Evolutionary conservation across 2,888 invertebrate species (phyloP), one percentile per base, ranked within the genome.

Genomic region (Synergus gifuensis): DNA sequence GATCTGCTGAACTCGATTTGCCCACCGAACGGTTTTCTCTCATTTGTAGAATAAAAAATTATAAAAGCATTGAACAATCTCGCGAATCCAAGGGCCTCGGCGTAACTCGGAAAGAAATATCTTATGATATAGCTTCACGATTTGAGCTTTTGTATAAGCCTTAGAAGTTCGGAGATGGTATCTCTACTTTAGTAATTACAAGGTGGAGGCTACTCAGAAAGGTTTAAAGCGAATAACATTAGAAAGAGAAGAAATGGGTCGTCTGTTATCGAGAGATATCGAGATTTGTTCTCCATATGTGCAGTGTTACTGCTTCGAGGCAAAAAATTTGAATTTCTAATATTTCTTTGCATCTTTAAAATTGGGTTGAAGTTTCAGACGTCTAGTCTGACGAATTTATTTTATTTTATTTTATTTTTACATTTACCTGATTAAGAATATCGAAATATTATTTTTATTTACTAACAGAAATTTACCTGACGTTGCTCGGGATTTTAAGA

Each of bases 1-100:
- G 73, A 73, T 73, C 49, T 49, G 54, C 36, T 54, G 54, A 73
- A 73, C 73, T 73, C 73, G 73, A 73, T 73, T 73, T 73, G 49
- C 49, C n/a, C 73, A 54, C 28, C n/a, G 54, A 54, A 73, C 73
- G 73, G 73, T 73, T 73, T 73, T 49, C 73, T 73, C 73, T 22
- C 54, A 73, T 73, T 54, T 73, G 49, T 16, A 73, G 46, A 73
- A 54, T 54, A 54, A 54, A 73, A 73, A 54, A 54, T 73, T 36
- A 16, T 49, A 54, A 73, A 73, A 73, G 49, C 73, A 73, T 54
- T 36, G 46, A 49, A 69, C 49, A 46, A 69, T 46, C 49, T 69
- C 49, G 69, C 69, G 69, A 69, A 69, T 69, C 44, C 46, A 49
- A 69, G 64, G 40, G n/a, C 8, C n/a, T 42, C 22, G 58, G 58